Base-by-base conservation (phyloP, 2,113 vertebrate genomes). In the Xiphophorus maculatus region DNA sequence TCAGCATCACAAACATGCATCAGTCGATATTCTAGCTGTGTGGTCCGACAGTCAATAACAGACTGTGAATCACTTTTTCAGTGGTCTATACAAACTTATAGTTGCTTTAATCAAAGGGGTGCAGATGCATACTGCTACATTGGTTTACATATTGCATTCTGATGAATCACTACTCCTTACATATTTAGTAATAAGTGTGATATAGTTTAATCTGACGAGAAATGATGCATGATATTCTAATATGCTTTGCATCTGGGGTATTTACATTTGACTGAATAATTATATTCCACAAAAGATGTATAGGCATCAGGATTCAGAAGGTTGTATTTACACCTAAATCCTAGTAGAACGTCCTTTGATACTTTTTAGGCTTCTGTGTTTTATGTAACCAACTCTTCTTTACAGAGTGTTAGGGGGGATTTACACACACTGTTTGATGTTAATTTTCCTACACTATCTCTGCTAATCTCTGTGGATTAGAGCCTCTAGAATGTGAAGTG, bases 31-130 rank as follows among this genome's bases (percentile, higher is more conserved):
- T 78, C 66, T 15, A 66, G 76, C 84, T 29, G 76, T 22, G 74
- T 83, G 80, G 80, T 85, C 76, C 69, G 28, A 81, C 73, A 91
- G 80, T 88, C 89, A 90, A 76, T 79, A 88, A 79, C 74, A 83
- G 78, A 90, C 76, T 12, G 77, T 90, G 90, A 91, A 78, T 91
- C 87, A 88, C 80, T 65, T 82, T 89, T 87, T 87, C 82, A 74
- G 88, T 91, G 89, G 84, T 85, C 86, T 85, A 66, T 54, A 28
- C 60, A 83, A n/a, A 83, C 69, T 88, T 84, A 66, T 66, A 28
- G 63, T 79, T 28, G 79, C 71, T 81, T 81, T 42, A 76, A 76
- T 82, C 76, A 82, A 74, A 77, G 67, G 77, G 67, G 75, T 84
- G 84, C 71, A 72, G 42, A 28, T 74, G 65, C 74, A 80, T 1